Conservation (phyloP, 2,113 vertebrate species). For the Fulica atra region DNA sequence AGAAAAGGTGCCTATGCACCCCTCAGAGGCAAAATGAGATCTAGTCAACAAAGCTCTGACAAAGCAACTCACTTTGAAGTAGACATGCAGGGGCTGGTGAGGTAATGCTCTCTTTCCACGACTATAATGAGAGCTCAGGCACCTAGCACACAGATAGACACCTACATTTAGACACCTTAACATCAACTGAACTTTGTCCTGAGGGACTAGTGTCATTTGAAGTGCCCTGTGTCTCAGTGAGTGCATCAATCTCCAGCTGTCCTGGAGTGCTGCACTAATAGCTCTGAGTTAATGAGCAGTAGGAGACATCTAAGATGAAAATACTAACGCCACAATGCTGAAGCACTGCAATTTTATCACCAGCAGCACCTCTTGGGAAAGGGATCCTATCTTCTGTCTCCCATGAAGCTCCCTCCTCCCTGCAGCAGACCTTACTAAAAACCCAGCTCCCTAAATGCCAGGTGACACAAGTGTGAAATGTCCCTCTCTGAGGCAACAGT, state of each 20-base stretch:
- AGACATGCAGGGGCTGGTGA: conserved; percentile 14
- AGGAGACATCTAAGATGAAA: neutral
- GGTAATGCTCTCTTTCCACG: neutral
- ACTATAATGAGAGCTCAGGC: neutral
- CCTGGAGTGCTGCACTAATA: neutral
- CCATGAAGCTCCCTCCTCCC: neutral
- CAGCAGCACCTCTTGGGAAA: neutral
- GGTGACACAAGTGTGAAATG: neutral
- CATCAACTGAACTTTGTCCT: neutral
- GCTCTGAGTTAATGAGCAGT: neutral
- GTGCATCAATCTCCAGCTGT: neutral
- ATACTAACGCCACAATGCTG: neutral
- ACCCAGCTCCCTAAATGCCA: neutral
- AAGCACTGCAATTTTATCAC: neutral
- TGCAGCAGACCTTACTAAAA: neutral
- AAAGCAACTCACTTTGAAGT: neutral
- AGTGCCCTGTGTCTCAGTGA: neutral
- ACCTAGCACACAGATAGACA: neutral
- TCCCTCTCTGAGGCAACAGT: neutral
- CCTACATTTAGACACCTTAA: neutral
- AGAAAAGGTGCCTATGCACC: neutral
- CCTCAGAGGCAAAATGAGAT: neutral
- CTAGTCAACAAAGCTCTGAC: neutral
- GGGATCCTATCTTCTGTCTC: neutral
- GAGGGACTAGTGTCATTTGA: neutral